Conservation (phyloP, 2,888 invertebrate genomes). For the Gymnoscelis rufifasciata region DNA sequence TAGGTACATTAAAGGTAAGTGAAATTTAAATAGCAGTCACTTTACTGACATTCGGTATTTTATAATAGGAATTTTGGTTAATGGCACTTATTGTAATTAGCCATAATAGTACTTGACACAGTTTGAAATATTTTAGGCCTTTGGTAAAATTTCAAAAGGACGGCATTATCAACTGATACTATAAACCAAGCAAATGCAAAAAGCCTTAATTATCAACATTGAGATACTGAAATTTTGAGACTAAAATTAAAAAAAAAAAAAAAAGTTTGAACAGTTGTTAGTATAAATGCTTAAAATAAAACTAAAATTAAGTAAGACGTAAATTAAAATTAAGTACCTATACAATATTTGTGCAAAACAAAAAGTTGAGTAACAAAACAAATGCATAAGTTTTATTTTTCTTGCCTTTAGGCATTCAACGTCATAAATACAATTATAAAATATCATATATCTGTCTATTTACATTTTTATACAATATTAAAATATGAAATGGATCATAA, state of each 20-base stretch:
- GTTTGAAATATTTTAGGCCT: neutral
- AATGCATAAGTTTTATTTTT: neutral
- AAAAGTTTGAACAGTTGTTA: too few species aligned
- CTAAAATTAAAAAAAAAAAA: too few species aligned
- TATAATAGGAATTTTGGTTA: too few species aligned
- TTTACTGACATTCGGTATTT: too few species aligned
- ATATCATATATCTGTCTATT: neutral
- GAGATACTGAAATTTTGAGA: too few species aligned
- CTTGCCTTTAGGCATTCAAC: neutral
- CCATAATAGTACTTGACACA: too few species aligned
- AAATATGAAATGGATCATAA: neutral
- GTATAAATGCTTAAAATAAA: neutral
- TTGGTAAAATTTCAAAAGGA: neutral
- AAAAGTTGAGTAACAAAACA: neutral
- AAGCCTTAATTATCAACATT: neutral
- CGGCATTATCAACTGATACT: neutral
- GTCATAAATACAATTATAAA: neutral
- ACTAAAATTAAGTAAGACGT: neutral
- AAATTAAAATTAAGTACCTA: neutral
- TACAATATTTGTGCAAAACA: neutral
- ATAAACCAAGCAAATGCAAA: neutral
- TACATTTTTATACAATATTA: neutral
- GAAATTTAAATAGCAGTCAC: too few species aligned
- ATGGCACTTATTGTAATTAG: too few species aligned
- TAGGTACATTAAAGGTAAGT: too few species aligned